Percentiles rank a stretch among this genome's conserved stretches.
Conservation (phyloP, 2,113 vertebrate genomes). For the Paramormyrops kingsleyae region DNA sequence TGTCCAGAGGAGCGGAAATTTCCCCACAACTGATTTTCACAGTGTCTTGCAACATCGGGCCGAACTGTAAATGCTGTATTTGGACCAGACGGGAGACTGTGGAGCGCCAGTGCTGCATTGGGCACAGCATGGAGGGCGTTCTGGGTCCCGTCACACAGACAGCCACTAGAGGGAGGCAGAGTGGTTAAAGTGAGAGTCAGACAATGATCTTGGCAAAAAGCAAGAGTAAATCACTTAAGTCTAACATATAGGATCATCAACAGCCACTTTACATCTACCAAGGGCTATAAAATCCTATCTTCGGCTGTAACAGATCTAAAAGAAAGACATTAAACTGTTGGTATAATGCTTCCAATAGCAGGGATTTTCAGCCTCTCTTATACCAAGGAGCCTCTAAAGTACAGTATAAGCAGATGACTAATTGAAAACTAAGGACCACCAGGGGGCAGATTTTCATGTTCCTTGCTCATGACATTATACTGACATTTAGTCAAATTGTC, state of each 20-base stretch:
- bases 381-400: not conserved
- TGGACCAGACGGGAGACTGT: constrained; percentile 63
- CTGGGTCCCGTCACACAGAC: constrained; percentile 53
- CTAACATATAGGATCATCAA: not conserved
- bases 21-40: constrained; percentile 93
- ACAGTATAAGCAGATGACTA: not conserved
- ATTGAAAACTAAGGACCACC: not conserved
- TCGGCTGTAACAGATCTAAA: not conserved
- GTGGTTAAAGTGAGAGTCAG: not conserved
- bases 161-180: constrained; percentile 10
- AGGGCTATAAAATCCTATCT: not conserved
- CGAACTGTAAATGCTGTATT: constrained; percentile 63
- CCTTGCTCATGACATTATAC: not conserved
- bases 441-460: not conserved
- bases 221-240: not conserved
- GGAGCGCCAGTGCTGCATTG: constrained; percentile 42
- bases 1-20: constrained; percentile 84
- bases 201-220: not conserved
- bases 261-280: not conserved
- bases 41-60: constrained; percentile 67
- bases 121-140: constrained; percentile 43
- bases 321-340: not conserved
- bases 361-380: not conserved
- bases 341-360: not conserved
- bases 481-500: not conserved